These are phyloP conservation scores for Candidula unifasciata DNA, from an alignment of 2,888 invertebrate species.

Conservation along the genomic window DNA sequence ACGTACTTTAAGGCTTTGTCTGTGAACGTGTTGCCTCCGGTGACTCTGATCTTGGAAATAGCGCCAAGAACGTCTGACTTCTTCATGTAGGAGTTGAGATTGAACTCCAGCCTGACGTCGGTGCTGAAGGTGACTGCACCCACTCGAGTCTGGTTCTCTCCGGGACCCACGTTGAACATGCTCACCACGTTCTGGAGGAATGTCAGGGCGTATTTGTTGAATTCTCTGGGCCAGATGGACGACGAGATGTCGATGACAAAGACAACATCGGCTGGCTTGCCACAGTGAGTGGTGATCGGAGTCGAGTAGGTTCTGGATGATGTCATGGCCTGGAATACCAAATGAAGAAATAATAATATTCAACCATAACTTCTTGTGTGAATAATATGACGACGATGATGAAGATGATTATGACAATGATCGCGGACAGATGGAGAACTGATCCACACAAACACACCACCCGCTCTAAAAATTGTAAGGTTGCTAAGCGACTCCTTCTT, in stretches of 20 bases:
- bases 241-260: slow-evolving; percentile 67
- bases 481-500: no score
- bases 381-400: no score
- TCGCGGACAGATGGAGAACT: no score
- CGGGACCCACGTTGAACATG: slow-evolving; percentile 63
- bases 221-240: slow-evolving; percentile 70
- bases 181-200: slow-evolving; percentile 64
- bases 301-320: background rate
- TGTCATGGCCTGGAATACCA: slow-evolving; percentile 2
- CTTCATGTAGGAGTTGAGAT: slow-evolving; percentile 59
- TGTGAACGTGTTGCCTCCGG: slow-evolving; percentile 64
- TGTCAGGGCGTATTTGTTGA: slow-evolving; percentile 60
- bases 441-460: no score
- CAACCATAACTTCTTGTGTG: no score
- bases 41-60: slow-evolving; percentile 55
- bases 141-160: slow-evolving; percentile 59
- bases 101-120: slow-evolving; percentile 58
- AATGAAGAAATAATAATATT: no score
- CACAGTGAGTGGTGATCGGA: slow-evolving; percentile 32
- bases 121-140: slow-evolving; percentile 66
- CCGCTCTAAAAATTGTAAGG: no score
- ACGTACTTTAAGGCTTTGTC: slow-evolving; percentile 64
- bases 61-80: slow-evolving; percentile 48
- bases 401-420: background rate
- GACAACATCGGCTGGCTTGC: slow-evolving; percentile 65